Evolutionary conservation across 2,888 invertebrate genomes (phyloP).

Genomic region (Neocrepidodera transversa): DNA sequence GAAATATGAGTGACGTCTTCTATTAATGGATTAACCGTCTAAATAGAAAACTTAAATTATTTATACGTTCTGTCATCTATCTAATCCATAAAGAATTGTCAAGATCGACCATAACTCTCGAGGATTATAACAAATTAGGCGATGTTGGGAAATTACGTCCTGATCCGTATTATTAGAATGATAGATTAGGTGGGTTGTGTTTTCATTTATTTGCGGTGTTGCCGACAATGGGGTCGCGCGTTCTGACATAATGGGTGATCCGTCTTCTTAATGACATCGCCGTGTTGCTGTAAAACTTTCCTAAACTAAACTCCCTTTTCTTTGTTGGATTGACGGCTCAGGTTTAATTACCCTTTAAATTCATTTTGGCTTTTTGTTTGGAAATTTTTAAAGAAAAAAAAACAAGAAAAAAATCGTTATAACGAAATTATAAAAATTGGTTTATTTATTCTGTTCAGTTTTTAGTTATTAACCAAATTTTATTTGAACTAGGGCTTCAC

Average conservation of each 20-base stretch:
- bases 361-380: conserved; percentile 8
- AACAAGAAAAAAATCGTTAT: neutral
- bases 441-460: too few species aligned
- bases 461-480: too few species aligned
- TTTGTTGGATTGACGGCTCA: conserved; percentile 18
- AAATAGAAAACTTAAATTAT: neutral
- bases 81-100: conserved; percentile 12
- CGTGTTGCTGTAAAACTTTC: conserved; percentile 14
- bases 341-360: conserved; percentile 32
- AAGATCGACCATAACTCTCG: neutral
- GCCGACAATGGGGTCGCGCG: conserved; percentile 48
- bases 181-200: conserved; percentile 52
- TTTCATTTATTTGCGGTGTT: conserved; percentile 44
- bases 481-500: too few species aligned
- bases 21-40: neutral
- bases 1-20: neutral
- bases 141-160: conserved; percentile 23
- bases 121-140: conserved; percentile 29
- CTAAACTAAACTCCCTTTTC: conserved; percentile 16
- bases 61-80: neutral
- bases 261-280: conserved; percentile 54
- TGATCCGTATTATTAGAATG: conserved; percentile 53
- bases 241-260: conserved; percentile 55
- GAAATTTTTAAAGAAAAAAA: neutral
- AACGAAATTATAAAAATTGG: too few species aligned